phyloP scores from a whole-genome alignment of 1,140 invertebrate species.

The Tetragnatha versicolor region DNA sequence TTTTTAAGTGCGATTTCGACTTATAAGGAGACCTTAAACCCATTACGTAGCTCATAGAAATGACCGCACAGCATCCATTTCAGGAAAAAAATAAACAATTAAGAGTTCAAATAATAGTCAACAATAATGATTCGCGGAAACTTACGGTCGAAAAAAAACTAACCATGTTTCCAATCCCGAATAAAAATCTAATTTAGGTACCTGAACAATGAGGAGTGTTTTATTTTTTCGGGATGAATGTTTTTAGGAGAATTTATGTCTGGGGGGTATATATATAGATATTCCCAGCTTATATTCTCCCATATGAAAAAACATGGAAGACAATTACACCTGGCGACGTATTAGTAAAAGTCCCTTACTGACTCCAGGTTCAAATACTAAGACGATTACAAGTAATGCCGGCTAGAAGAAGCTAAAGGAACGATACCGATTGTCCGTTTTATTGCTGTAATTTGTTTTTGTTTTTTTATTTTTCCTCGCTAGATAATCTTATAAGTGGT shows the following conservation, averaged over 20 bases:
- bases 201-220: constrained; percentile 19
- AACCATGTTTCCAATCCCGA: constrained; percentile 12
- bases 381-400: constrained; percentile 48
- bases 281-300: constrained; percentile 30
- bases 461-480: constrained; percentile 26
- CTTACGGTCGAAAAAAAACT: neutral
- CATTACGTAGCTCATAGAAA: constrained; percentile 34
- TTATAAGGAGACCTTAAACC: constrained; percentile 9
- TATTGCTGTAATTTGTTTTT: constrained; percentile 51
- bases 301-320: constrained; percentile 25
- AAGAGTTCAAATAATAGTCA: constrained; percentile 29
- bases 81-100: constrained; percentile 40
- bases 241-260: neutral
- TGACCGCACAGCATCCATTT: constrained; percentile 29
- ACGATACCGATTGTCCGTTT: constrained; percentile 46
- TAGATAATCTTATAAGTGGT: constrained; percentile 54
- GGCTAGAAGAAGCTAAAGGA: constrained; percentile 39
- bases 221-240: neutral
- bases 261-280: constrained; percentile 30
- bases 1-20: constrained; percentile 39
- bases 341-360: constrained; percentile 37
- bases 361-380: constrained; percentile 49
- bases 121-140: constrained; percentile 33
- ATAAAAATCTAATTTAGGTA: constrained; percentile 27
- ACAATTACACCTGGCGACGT: constrained; percentile 43